A percentile compares a stretch with the other conserved stretches of the same genome.
These are phyloP conservation scores for Aurelia coerulea DNA, from an alignment of 30 jellyfish, hydroid and myxozoan genomes.

Conservation along the genomic window DNA sequence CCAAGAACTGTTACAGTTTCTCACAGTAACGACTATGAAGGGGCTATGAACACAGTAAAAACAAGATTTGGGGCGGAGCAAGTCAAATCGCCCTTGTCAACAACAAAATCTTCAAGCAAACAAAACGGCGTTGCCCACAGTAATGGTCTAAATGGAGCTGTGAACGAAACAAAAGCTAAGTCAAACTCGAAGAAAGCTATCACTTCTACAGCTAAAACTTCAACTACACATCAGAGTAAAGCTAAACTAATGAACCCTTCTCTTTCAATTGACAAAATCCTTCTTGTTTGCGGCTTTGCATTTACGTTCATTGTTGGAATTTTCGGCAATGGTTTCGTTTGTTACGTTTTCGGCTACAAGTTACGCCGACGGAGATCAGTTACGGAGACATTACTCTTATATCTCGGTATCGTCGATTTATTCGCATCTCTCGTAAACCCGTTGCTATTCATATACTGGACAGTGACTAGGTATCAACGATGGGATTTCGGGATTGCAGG, in stretches of 20 bases:
- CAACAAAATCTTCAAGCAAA: no score
- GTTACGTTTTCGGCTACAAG: conserved; percentile 62
- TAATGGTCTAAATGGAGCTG: no score
- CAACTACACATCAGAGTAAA: no score
- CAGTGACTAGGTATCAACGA: conserved; percentile 35
- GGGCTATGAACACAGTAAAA: no score
- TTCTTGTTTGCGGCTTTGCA: conserved; percentile 22
- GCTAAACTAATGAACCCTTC: no score
- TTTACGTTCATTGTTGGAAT: conserved; percentile 58
- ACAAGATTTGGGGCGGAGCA: no score
- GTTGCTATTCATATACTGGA: conserved; percentile 44
- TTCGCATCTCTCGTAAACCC: conserved; percentile 73
- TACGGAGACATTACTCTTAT: conserved; percentile 50
- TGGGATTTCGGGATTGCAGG: conserved; percentile 78
- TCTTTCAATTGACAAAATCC: background rate
- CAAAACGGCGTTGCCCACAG: no score
- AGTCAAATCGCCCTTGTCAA: no score
- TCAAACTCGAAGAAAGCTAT: no score
- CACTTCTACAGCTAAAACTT: no score
- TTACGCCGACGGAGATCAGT: conserved; percentile 22
- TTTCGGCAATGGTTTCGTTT: conserved; percentile 61
- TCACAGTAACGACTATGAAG: no score
- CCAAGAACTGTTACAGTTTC: background rate
- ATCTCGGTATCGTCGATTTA: conserved; percentile 63
- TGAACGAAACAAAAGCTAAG: no score